Percentiles rank a stretch among this genome's conserved stretches.
These are phyloP conservation scores for Poeciliopsis turrubarensis DNA, from an alignment of 2,113 vertebrate species.

Conservation along the genomic window DNA sequence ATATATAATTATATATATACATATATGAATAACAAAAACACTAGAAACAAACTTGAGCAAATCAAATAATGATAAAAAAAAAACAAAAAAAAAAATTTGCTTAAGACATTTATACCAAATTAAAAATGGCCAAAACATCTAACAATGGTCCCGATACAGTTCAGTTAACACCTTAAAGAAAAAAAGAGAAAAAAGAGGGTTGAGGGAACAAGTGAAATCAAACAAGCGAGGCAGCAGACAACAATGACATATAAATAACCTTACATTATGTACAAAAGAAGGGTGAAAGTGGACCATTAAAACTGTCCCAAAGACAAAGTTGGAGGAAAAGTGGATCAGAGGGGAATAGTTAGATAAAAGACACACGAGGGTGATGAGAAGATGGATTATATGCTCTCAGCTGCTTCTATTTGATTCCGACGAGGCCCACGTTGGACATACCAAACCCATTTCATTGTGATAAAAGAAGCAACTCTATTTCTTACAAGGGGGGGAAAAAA, in stretches of 20 bases:
- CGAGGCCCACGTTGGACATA: neutral
- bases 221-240: constrained; percentile 71
- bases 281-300: constrained; percentile 14
- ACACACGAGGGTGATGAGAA: constrained; percentile 17
- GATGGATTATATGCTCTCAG: constrained; percentile 13
- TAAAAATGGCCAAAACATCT: constrained; percentile 67
- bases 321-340: constrained; percentile 15
- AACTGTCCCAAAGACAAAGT: constrained; percentile 27
- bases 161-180: constrained; percentile 71
- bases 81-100: constrained; percentile 68
- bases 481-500: too few relatives aligned
- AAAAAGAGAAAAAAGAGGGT: constrained; percentile 3
- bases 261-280: constrained; percentile 82
- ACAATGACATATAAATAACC: constrained; percentile 84
- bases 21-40: constrained; percentile 81
- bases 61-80: constrained; percentile 61
- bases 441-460: constrained; percentile 9
- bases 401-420: neutral
- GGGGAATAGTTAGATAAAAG: constrained; percentile 21
- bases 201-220: constrained; percentile 29
- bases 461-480: constrained; percentile 2
- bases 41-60: constrained; percentile 75
- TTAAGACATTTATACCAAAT: constrained; percentile 77
- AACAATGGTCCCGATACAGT: constrained; percentile 82
- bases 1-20: constrained; percentile 82